Percentiles rank a stretch among this genome's conserved stretches.
Evolutionary conservation across 1,140 invertebrate species (phyloP).

Genomic region (Drosophila navojoa): DNA sequence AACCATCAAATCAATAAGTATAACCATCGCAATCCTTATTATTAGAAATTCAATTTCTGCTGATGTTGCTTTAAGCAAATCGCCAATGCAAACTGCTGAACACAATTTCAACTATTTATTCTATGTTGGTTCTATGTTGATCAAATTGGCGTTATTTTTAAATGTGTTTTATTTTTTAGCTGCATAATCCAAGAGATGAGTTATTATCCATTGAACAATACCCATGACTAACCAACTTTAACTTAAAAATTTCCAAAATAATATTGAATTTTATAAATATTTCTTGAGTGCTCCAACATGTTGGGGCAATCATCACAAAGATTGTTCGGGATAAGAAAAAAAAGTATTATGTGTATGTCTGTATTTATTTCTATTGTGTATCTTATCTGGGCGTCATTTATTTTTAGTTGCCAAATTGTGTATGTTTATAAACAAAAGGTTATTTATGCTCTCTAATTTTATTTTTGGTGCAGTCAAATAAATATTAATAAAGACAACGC

Average conservation of each 20-base stretch:
- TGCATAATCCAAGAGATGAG: no score
- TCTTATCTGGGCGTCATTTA: slow-evolving; percentile 38
- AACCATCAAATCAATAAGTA: slow-evolving; percentile 7
- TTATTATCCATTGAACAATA: no score
- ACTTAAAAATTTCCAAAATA: no score
- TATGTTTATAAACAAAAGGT: slow-evolving; percentile 71
- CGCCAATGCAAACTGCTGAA: neutral
- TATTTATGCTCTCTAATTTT: slow-evolving; percentile 65
- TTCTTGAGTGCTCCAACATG: no score
- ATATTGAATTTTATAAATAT: no score
- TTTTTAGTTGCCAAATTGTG: slow-evolving; percentile 60
- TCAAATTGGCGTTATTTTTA: no score
- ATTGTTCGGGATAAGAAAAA: no score
- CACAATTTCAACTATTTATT: no score
- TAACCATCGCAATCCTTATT: neutral
- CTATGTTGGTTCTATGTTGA: no score
- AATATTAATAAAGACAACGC: slow-evolving; percentile 66
- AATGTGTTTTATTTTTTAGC: no score
- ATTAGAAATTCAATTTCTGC: neutral
- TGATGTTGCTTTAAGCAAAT: slow-evolving; percentile 1
- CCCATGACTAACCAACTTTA: no score
- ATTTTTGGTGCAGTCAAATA: slow-evolving; percentile 59
- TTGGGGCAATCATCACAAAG: no score
- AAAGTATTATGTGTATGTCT: slow-evolving; percentile 6
- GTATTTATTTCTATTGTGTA: slow-evolving; percentile 13